A percentile compares a stretch with the other conserved stretches of the same genome.
Conservation (phyloP, 2,797 vertebrate species). For the Orientallactaga sibirica region DNA sequence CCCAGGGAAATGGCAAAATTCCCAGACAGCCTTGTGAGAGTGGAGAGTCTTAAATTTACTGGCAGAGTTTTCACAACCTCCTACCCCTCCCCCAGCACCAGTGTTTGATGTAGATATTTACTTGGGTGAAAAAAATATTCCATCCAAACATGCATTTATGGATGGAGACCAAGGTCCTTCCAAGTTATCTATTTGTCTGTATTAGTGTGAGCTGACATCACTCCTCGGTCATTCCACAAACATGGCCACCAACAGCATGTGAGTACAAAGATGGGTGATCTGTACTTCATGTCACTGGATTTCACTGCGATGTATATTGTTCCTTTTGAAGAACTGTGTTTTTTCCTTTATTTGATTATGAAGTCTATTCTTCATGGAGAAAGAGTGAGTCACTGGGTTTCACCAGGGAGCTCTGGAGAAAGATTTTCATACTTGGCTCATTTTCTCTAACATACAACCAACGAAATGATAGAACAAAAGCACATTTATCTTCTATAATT, state of each 20-base stretch:
- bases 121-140: slow-evolving; percentile 43
- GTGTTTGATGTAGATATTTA: slow-evolving; percentile 53
- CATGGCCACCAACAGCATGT: background rate
- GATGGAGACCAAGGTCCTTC: background rate
- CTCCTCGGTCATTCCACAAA: slow-evolving; percentile 43
- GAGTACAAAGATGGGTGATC: background rate
- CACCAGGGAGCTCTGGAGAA: slow-evolving; percentile 58
- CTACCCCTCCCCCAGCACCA: background rate
- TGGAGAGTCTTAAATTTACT: background rate
- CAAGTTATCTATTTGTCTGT: slow-evolving; percentile 24
- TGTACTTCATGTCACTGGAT: background rate
- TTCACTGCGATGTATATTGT: background rate
- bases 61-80: slow-evolving; percentile 30
- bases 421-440: slow-evolving; percentile 49
- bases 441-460: slow-evolving; percentile 71
- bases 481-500: slow-evolving; percentile 75
- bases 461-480: slow-evolving; percentile 61
- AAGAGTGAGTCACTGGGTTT: slow-evolving; percentile 53
- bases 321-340: slow-evolving; percentile 25
- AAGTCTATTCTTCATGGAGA: slow-evolving; percentile 56
- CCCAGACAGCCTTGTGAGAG: background rate
- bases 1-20: background rate
- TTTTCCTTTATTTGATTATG: slow-evolving; percentile 49
- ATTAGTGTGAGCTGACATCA: slow-evolving; percentile 36
- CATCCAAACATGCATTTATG: slow-evolving; percentile 16